Base-by-base conservation (phyloP, 2,888 invertebrate species). In the Ichneumoninae sp. region DNA sequence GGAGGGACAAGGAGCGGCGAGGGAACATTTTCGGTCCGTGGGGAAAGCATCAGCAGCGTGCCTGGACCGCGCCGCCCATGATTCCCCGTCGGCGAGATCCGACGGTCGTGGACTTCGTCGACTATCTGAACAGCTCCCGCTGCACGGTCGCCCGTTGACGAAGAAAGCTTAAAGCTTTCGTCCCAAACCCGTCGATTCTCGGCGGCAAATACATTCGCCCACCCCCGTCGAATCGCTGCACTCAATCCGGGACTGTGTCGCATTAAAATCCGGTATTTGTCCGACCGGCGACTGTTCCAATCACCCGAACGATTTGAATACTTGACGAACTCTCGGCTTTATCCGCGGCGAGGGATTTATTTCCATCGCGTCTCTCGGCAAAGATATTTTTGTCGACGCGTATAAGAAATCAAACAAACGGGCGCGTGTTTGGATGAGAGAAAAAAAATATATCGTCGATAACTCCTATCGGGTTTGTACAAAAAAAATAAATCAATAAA, bases 91-190 rank as follows among this genome's bases (percentile, higher is more conserved):
- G 83, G 30, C 88, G 89, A 74, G 88, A 91, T 40, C 87, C 90
- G 19, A 90, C 89, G 81, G 88, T 91, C 68, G 90, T 89, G 68
- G 91, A 92, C 83, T 91, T 92, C 81, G 90, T 91, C 86, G 89
- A 90, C 85, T 91, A 88, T 81, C 88, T 91, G 63, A 90, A 90
- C 74, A 85, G 84, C n/a, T 84, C 86, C 6, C 87, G 86, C 44
- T 88, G 88, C 71, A 88, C 88, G 26, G 83, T 88, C 36, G 79
- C 74, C 47, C 87, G 81, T 71, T 83, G 77, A 85, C 63, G 50
- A 71, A 76, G 16, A 33, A 16, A 71, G 54, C 40, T n/a, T 19
- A 6, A 13, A 40, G 19, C 76, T 77, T 73, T 77, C 50, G 54
- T 33, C 10, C 1, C n/a, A 6, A 68, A 16, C 40, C 36, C 50